These are phyloP conservation scores for Gobio occitaniae DNA, from an alignment of 2,797 vertebrate species.

Conservation along the genomic window DNA sequence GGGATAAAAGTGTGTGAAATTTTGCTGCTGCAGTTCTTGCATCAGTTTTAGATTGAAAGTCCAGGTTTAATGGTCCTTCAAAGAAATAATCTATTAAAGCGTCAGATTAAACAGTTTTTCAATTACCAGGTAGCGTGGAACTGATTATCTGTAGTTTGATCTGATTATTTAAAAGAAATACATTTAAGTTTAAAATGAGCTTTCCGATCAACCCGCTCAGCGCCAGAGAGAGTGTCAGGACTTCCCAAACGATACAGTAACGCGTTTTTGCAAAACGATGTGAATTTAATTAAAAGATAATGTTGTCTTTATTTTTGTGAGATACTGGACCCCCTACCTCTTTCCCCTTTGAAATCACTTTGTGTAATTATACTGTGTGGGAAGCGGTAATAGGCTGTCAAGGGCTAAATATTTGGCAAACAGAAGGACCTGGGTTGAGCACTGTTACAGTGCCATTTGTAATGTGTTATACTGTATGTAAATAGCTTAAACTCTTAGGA, in stretches of 20 bases:
- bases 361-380: conserved; percentile 53
- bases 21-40: background rate
- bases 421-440: background rate
- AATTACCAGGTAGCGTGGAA: conserved; percentile 55
- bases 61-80: conserved; percentile 47
- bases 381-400: conserved; percentile 23
- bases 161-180: conserved; percentile 50
- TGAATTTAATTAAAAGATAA: conserved; percentile 86
- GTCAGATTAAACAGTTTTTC: conserved; percentile 54
- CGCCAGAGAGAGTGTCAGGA: conserved; percentile 39
- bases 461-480: background rate
- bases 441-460: background rate
- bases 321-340: conserved; percentile 60
- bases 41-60: conserved; percentile 10
- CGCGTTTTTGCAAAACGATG: conserved; percentile 74
- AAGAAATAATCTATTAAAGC: conserved; percentile 52
- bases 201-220: conserved; percentile 18
- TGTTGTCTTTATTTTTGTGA: conserved; percentile 72
- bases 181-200: conserved; percentile 54
- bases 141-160: conserved; percentile 46
- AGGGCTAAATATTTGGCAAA: conserved; percentile 22
- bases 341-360: conserved; percentile 41
- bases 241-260: conserved; percentile 72
- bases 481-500: background rate
- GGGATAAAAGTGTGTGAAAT: background rate